Conservation (phyloP, 2,113 vertebrate genomes). For the Engraulis encrasicolus region DNA sequence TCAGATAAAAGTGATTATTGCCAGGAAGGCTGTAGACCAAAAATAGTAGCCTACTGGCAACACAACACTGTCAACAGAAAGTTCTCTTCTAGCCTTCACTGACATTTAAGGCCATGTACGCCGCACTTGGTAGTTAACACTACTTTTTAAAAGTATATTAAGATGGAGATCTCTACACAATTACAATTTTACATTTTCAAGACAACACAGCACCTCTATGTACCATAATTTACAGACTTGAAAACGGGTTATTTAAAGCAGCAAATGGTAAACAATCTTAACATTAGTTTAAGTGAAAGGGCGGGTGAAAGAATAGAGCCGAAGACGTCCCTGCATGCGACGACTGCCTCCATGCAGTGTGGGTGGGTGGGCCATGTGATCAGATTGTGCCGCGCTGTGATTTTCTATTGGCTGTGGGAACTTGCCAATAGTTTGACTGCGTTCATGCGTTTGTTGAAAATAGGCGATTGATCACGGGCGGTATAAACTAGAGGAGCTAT, state of each 20-base stretch:
- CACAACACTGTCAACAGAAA: constrained; percentile 10
- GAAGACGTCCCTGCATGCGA: no score
- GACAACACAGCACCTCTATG: not conserved
- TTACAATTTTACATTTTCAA: no score
- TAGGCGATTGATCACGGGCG: not conserved
- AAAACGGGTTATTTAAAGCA: no score
- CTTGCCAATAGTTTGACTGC: not conserved
- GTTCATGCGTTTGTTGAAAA: not conserved
- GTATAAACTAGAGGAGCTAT: no score
- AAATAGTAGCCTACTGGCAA: constrained; percentile 50
- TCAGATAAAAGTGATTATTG: constrained; percentile 39
- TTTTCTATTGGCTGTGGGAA: constrained; percentile 76
- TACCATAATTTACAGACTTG: no score
- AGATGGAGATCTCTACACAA: no score
- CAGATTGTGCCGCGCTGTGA: constrained; percentile 81
- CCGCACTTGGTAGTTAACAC: no score
- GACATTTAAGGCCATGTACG: not conserved
- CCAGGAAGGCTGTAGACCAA: constrained; percentile 25
- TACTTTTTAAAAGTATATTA: no score
- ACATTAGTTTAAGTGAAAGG: no score
- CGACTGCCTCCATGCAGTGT: not conserved
- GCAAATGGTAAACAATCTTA: no score
- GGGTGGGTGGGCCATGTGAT: constrained; percentile 47
- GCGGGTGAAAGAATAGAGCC: no score
- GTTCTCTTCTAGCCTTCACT: not conserved